A percentile compares a stretch with the other conserved stretches of the same genome.
Conservation (phyloP, 2,888 invertebrate genomes). For the Arrhopalites spinosus region DNA sequence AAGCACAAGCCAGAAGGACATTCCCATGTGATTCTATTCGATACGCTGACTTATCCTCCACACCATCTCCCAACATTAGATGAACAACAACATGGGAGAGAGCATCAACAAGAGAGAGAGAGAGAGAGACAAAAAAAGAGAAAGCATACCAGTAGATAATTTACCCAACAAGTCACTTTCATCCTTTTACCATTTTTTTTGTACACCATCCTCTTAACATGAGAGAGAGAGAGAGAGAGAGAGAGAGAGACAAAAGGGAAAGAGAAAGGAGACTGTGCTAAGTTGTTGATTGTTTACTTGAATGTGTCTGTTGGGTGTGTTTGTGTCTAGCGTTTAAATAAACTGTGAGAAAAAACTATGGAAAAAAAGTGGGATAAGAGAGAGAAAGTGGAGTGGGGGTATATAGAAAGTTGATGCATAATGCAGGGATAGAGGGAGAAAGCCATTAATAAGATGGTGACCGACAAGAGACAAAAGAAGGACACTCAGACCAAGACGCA, state of each 20-base stretch:
- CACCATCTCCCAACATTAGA: neutral
- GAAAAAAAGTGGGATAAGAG: neutral
- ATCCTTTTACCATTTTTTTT: neutral
- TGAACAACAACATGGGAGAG: neutral
- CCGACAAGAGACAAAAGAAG: conserved; percentile 15
- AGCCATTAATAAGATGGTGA: conserved; percentile 32
- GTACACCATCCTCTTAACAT: neutral
- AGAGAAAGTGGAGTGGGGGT: conserved; percentile 1
- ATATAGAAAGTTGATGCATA: conserved; percentile 12
- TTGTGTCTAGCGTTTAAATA: neutral
- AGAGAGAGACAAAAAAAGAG: neutral
- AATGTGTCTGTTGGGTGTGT: neutral
- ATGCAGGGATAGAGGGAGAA: conserved; percentile 26
- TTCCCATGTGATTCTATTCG: no score
- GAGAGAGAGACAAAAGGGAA: neutral
- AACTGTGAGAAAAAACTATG: conserved; percentile 7
- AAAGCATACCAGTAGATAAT: neutral
- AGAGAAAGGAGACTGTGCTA: neutral
- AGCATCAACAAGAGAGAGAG: neutral
- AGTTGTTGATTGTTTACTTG: neutral
- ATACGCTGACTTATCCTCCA: no score
- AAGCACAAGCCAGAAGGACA: neutral
- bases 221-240: neutral
- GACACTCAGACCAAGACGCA: conserved; percentile 10
- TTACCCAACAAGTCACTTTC: neutral